These are phyloP conservation scores for Lacerta viridis DNA, from an alignment of 2,797 vertebrate species.

Conservation along the genomic window DNA sequence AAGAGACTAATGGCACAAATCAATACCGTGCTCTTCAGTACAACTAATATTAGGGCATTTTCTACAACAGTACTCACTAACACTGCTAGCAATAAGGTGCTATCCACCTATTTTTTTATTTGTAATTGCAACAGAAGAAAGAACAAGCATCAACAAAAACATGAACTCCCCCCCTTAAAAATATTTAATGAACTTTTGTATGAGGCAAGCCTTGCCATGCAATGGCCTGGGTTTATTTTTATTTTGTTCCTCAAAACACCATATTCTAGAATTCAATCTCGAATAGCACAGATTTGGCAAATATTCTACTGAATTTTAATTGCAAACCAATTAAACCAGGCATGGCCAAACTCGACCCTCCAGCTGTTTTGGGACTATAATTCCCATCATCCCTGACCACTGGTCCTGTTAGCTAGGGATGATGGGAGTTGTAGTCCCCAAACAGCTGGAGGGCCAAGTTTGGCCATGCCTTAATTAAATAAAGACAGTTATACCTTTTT, in stretches of 20 bases:
- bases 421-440: no score
- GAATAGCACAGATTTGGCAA: neutral
- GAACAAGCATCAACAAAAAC: no score
- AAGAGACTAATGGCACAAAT: slow-evolving; percentile 73
- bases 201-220: neutral
- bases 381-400: no score
- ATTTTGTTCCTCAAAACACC: no score
- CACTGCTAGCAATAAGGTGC: slow-evolving; percentile 52
- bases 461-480: no score
- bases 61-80: slow-evolving; percentile 54
- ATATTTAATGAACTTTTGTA: neutral
- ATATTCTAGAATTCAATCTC: neutral
- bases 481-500: neutral
- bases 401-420: no score
- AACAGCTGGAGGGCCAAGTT: no score
- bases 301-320: neutral
- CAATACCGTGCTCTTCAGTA: slow-evolving; percentile 67
- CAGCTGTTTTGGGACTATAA: no score
- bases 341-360: neutral
- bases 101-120: slow-evolving; percentile 1
- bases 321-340: neutral
- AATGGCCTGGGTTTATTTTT: neutral
- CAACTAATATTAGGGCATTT: slow-evolving; percentile 67
- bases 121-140: no score
- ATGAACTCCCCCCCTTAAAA: no score